Conservation (phyloP, 2,113 vertebrate genomes). For the Accipiter cooperii region DNA sequence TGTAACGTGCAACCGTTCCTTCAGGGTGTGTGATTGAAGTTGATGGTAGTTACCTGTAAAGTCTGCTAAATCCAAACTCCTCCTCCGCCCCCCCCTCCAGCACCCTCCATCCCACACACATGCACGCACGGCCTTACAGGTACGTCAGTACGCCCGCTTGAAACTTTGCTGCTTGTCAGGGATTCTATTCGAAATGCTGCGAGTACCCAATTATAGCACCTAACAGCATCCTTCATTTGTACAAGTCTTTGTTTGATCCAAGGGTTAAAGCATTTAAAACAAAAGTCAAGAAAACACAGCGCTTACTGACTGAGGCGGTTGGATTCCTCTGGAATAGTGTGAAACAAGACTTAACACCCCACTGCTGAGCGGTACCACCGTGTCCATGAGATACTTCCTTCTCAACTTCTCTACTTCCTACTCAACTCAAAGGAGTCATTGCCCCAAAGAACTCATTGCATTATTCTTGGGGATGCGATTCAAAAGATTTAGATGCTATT, state of each 20-base stretch:
- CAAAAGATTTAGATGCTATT: constrained; percentile 59
- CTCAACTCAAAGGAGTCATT: constrained; percentile 13
- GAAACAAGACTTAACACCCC: constrained; percentile 4
- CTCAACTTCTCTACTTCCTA: not conserved
- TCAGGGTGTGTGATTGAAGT: not conserved
- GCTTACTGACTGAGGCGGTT: not conserved
- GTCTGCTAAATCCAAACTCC: not conserved
- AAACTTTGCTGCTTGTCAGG: not conserved
- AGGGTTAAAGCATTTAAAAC: constrained; percentile 38
- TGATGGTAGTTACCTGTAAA: not conserved
- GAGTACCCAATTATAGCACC: not conserved
- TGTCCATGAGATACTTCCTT: constrained; percentile 27
- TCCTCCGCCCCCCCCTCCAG: not conserved
- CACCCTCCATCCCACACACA: not conserved
- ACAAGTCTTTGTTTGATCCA: not conserved
- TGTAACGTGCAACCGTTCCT: not conserved
- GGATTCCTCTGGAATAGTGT: constrained; percentile 6
- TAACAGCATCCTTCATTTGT: not conserved
- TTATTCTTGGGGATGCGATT: constrained; percentile 52
- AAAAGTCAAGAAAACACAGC: constrained; percentile 34
- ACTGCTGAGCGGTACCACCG: not conserved
- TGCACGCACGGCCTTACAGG: not conserved
- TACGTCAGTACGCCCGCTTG: not conserved
- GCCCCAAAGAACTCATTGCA: constrained; percentile 25
- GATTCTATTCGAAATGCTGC: not conserved